phyloP scores from a whole-genome alignment of 2,888 invertebrate species.

The Caenorhabditis sulstoni region DNA sequence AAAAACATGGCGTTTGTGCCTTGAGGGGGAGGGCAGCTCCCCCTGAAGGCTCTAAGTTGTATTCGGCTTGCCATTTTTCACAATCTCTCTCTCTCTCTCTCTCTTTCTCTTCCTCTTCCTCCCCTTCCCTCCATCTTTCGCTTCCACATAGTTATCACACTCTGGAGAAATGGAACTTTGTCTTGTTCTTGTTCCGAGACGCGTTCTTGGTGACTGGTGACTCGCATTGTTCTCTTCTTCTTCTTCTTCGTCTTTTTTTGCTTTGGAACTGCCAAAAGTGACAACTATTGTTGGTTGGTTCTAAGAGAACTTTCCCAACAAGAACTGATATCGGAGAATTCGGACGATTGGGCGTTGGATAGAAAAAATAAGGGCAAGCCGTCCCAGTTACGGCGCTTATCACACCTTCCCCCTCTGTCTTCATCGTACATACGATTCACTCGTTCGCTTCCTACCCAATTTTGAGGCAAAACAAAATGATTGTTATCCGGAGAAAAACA shows the following conservation, averaged over 20 bases:
- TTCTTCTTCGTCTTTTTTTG: neutral
- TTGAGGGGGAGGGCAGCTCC: constrained; percentile 1
- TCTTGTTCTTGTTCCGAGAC: constrained; percentile 2
- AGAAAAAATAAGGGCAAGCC: no score
- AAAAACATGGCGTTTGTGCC: constrained; percentile 16
- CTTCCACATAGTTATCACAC: constrained; percentile 50
- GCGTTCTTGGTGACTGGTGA: constrained; percentile 1
- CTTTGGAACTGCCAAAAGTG: no score
- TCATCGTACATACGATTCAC: no score
- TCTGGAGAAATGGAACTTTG: constrained; percentile 44
- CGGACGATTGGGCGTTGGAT: no score
- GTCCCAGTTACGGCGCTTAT: no score
- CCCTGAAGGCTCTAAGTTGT: no score
- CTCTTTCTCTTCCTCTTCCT: neutral
- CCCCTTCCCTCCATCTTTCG: neutral
- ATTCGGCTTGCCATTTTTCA: neutral
- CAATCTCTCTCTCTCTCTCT: neutral
- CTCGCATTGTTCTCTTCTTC: neutral
- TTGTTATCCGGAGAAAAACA: no score
- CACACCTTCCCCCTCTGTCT: no score
- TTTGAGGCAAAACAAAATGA: no score
- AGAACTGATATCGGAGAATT: neutral
- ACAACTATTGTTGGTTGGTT: neutral
- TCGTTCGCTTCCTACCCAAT: no score
- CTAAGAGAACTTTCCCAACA: no score